A percentile compares a stretch with the other conserved stretches of the same genome.
Evolutionary conservation across 2,888 invertebrate species (phyloP).

Genomic region (Ectobius pallidus): DNA sequence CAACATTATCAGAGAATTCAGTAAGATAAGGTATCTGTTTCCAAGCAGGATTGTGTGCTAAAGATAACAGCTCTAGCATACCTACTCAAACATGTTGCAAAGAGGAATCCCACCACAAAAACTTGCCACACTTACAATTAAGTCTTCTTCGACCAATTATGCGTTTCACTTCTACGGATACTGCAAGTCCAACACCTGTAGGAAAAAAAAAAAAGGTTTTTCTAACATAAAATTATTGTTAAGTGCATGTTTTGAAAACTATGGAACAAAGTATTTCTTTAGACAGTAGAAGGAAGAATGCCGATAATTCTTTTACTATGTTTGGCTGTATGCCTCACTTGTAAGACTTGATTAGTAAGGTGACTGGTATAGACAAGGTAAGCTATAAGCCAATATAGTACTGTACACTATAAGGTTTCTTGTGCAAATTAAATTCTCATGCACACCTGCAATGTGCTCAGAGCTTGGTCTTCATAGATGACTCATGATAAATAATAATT

Average conservation of each 20-base stretch:
- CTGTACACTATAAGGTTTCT: background rate
- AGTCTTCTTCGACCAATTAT: slow-evolving; percentile 21
- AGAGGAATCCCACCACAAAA: slow-evolving; percentile 27
- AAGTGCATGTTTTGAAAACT: too few relatives aligned
- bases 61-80: slow-evolving; percentile 28
- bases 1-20: slow-evolving; percentile 16
- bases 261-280: too few relatives aligned
- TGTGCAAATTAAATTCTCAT: too few relatives aligned
- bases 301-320: background rate
- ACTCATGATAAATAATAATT: too few relatives aligned
- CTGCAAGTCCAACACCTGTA: background rate
- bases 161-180: background rate
- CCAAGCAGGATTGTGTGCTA: background rate
- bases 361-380: background rate
- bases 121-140: slow-evolving; percentile 29
- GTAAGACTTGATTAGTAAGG: slow-evolving; percentile 9
- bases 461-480: too few relatives aligned
- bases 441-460: too few relatives aligned
- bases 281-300: too few relatives aligned
- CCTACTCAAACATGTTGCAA: slow-evolving; percentile 24
- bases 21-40: slow-evolving; percentile 18
- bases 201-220: background rate
- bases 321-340: slow-evolving; percentile 5
- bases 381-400: background rate
- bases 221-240: too few relatives aligned